Base-by-base conservation (phyloP, 92 coral and sea anemone species). In the Siderastrea siderea region DNA sequence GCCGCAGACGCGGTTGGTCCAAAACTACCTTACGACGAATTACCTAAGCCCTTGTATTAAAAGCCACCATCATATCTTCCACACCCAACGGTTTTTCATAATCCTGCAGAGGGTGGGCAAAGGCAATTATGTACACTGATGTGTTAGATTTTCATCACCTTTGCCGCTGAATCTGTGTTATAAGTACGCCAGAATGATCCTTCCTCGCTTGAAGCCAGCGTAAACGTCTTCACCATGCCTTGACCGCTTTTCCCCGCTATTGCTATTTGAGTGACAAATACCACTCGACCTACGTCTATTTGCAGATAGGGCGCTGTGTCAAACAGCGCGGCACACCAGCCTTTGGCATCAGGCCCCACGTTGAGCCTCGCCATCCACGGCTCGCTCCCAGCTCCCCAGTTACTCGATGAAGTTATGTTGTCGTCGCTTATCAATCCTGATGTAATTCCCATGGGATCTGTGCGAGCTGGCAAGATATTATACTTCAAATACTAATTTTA, bases 281-380 rank as follows among this genome's bases (percentile, higher is more conserved):
- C 80, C 12, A 86, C 66, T 71, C 88, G 84, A 16, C 94, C 94
- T 66, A 91, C 68, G 80, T 86, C 91, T 65, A 92, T 60, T 78
- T 84, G 79, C 62, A 92, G 87, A 46, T 66, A 88, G 17, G 78
- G 85, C 6, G 60, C 69, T 17, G 69, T 5, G 3, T 82, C 68
- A 38, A 87, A 61, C 46, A 80, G 60, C 45, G 87, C 64, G 45
- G 94, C 88, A 69, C 94, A 91, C 94, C 94, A 91, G 57, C 79
- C 92, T 26, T 88, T 84, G 15, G 71, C 70, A 65, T 55, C 81
- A 16, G 73, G 67, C 8, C 83, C 81, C 15, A 19, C 44, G 6
- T 59, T 68, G 10, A 92, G 87, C 43, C 87, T 71, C 26, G 84
- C 90, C 64, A 88, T 88, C 62, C 67, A 75, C 46, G 95, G 79